phyloP scores from a whole-genome alignment of 1,140 invertebrate genomes.

The Orchesella cincta region DNA sequence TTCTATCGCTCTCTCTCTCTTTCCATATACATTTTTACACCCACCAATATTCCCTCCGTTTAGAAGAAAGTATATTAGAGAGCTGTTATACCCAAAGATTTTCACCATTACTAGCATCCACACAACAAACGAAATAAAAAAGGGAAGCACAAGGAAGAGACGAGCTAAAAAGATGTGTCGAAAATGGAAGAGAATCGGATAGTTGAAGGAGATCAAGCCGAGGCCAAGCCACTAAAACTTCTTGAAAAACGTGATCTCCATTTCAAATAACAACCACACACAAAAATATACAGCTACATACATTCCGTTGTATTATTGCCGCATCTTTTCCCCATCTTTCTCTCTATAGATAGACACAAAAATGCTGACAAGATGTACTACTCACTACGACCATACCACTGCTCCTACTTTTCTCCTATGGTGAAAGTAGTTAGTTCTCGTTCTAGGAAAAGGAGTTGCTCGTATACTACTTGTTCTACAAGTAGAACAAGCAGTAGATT shows the following conservation, averaged over 20 bases:
- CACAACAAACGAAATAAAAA: too few relatives aligned
- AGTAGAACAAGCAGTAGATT: not conserved
- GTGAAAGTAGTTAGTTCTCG: not conserved
- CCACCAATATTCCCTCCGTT: too few relatives aligned
- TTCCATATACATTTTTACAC: too few relatives aligned
- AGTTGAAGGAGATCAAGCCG: conserved; percentile 31
- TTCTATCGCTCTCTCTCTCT: too few relatives aligned
- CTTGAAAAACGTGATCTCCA: conserved; percentile 39
- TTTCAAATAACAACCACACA: conserved; percentile 33
- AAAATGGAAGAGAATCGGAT: conserved; percentile 36
- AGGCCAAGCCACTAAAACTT: conserved; percentile 28
- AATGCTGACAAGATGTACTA: conserved; percentile 18
- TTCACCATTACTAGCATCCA: too few relatives aligned
- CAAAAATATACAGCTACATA: not conserved
- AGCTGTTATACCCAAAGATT: too few relatives aligned
- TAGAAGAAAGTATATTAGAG: too few relatives aligned
- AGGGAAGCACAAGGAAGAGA: conserved; percentile 26
- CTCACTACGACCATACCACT: not conserved
- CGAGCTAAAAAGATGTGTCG: conserved; percentile 35
- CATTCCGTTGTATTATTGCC: not conserved
- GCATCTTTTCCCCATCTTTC: not conserved
- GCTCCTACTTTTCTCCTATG: too few relatives aligned
- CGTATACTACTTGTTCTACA: not conserved
- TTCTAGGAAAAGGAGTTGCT: too few relatives aligned
- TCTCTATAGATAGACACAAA: not conserved